A percentile compares a stretch with the other conserved stretches of the same genome.
Conservation (phyloP, 2,797 vertebrate genomes). For the Mionectes olivaceus region DNA sequence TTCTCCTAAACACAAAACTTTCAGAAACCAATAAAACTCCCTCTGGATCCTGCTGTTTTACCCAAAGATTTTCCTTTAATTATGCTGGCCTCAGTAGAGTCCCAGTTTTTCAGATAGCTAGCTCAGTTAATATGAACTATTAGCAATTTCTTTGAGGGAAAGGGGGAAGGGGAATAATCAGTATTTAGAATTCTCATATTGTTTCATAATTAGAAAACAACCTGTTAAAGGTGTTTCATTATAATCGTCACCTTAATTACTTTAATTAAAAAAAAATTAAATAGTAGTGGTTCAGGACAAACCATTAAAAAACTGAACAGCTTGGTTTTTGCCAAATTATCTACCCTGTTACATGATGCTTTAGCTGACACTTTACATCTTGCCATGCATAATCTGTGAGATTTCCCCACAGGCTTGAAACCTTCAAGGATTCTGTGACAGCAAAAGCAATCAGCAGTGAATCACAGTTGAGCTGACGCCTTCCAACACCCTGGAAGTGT, state of each 20-base stretch:
- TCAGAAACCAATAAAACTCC: background rate
- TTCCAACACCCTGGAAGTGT: background rate
- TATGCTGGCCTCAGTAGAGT: background rate
- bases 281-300: background rate
- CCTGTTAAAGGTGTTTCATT: background rate
- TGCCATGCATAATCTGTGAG: background rate
- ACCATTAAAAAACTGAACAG: background rate
- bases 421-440: slow-evolving; percentile 7
- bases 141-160: background rate
- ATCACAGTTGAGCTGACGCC: slow-evolving; percentile 14
- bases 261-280: background rate
- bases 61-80: background rate
- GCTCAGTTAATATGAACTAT: background rate
- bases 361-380: background rate
- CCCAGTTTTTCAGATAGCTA: background rate
- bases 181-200: background rate
- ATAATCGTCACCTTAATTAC: background rate
- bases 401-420: slow-evolving; percentile 24
- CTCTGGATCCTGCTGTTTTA: background rate
- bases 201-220: background rate
- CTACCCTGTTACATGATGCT: background rate
- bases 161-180: background rate
- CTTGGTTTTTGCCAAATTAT: slow-evolving; percentile 22
- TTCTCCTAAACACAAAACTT: background rate
- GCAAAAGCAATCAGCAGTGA: slow-evolving; percentile 44